phyloP scores from a whole-genome alignment of 2,888 invertebrate species.

The Pandemis heparana region DNA sequence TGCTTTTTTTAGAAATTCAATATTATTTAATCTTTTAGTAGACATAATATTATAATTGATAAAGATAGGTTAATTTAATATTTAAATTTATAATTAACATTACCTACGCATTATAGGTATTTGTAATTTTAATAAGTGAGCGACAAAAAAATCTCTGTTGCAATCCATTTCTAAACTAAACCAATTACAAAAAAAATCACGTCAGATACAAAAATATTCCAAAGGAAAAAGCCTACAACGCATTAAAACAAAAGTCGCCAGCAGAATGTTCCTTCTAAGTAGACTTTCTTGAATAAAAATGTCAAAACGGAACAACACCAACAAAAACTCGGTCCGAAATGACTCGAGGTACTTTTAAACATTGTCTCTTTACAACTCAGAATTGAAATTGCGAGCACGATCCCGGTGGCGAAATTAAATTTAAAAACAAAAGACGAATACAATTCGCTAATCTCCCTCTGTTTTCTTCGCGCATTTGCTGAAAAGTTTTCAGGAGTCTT shows the following conservation, averaged over 20 bases:
- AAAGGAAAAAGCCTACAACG: slow-evolving; percentile 15
- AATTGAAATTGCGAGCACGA: slow-evolving; percentile 41
- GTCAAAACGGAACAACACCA: slow-evolving; percentile 31
- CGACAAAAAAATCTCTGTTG: too few relatives aligned
- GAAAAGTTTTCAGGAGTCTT: slow-evolving; percentile 19
- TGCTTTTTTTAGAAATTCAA: too few relatives aligned
- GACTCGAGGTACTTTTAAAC: slow-evolving; percentile 35
- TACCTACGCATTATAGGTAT: too few relatives aligned
- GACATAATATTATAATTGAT: too few relatives aligned
- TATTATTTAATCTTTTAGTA: too few relatives aligned
- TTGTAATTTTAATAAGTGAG: too few relatives aligned
- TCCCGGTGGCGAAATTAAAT: slow-evolving; percentile 42
- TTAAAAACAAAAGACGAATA: slow-evolving; percentile 43
- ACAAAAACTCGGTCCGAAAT: slow-evolving; percentile 33
- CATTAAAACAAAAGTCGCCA: slow-evolving; percentile 34
- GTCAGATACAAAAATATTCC: not conserved
- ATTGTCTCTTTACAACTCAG: slow-evolving; percentile 32
- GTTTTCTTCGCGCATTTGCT: slow-evolving; percentile 25
- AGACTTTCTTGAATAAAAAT: slow-evolving; percentile 35
- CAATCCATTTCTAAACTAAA: not conserved
- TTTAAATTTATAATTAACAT: too few relatives aligned
- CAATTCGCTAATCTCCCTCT: slow-evolving; percentile 36
- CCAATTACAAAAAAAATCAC: not conserved
- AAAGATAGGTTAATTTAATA: too few relatives aligned
- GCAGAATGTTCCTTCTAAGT: slow-evolving; percentile 21